Evolutionary conservation across 2,888 invertebrate genomes (phyloP).

Genomic region (Osmoderma eremita): DNA sequence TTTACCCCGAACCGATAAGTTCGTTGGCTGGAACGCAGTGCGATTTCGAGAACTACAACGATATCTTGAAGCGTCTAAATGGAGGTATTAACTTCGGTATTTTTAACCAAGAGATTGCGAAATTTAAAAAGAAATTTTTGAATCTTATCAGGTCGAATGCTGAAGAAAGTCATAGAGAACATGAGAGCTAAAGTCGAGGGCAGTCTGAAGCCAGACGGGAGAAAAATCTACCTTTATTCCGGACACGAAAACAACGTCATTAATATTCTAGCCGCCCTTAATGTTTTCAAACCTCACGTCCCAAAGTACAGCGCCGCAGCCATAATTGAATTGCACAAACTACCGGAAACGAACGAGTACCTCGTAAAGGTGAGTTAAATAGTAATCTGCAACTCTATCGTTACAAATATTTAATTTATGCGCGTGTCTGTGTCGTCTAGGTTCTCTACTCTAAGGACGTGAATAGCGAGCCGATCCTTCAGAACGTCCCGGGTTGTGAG

Average conservation of each 20-base stretch:
- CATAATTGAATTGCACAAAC: constrained; percentile 57
- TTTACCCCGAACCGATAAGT: constrained; percentile 59
- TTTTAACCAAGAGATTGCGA: not conserved
- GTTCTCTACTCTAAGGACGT: constrained; percentile 56
- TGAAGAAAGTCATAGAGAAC: constrained; percentile 54
- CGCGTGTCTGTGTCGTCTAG: too few relatives aligned
- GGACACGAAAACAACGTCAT: constrained; percentile 70
- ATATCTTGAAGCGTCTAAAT: constrained; percentile 60
- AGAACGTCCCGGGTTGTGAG: constrained; percentile 55
- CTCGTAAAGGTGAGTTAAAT: constrained; percentile 57
- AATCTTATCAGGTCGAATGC: constrained; percentile 54
- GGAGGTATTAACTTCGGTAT: constrained; percentile 57
- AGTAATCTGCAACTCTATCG: not conserved
- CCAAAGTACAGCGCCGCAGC: constrained; percentile 59
- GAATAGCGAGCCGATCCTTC: constrained; percentile 51
- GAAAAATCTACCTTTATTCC: constrained; percentile 65
- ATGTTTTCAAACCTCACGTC: constrained; percentile 63
- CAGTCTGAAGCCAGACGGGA: constrained; percentile 47
- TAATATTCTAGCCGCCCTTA: constrained; percentile 64
- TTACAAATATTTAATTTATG: not conserved
- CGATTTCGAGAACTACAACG: constrained; percentile 60
- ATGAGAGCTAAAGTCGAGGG: constrained; percentile 53
- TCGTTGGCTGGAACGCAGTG: constrained; percentile 60
- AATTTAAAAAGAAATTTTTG: constrained; percentile 29
- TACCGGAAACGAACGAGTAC: constrained; percentile 49